Base-by-base conservation (phyloP, 2,797 vertebrate genomes). In the Characodon lateralis region DNA sequence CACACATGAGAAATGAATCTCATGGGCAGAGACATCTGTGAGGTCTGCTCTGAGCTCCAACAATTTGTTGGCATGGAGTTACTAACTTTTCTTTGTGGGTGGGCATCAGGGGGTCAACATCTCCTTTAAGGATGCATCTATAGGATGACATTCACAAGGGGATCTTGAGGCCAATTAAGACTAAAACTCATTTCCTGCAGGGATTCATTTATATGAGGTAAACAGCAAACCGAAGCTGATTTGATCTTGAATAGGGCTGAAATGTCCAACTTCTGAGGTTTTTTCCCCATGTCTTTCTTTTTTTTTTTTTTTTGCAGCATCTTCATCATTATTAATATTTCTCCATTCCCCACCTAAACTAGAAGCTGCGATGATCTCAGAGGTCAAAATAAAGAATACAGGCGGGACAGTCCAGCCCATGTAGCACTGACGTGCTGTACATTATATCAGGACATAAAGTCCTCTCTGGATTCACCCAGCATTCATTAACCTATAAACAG, bases 401-500 rank as follows among this genome's bases (percentile, higher is more conserved):
- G 78, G 66, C 85, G n/a, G 82, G 85, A 74, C 79, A 80, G 77
- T 82, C 81, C 79, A 80, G 68, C 48, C 78, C 80, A 46, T 46
- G 10, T 6, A 87, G 78, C 74, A 84, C 79, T 84, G 88, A 89
- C 82, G 87, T 56, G 87, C 75, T 83, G 79, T 73, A 76, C 78
- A 79, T 79, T 53, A 48, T 72, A 78, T 59, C 24, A 73, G 71
- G 71, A 70, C 74, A 69, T 76, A 72, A 51, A 84, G 72, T 77
- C 51, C 70, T 71, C 71, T 71, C 18, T 71, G 72, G 68, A 75
- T 77, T 81, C 82, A 83, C 71, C 72, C 89, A 79, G 85, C 78
- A 87, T 85, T 84, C 87, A 88, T 90, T 89, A 89, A 92, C 88
- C 87, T 82, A 88, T 83, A 80, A 89, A 92, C 86, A 56, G 83